Percentiles rank a stretch among this genome's conserved stretches.
Evolutionary conservation across 2,888 invertebrate species (phyloP).

Genomic region (Mimas tiliae): DNA sequence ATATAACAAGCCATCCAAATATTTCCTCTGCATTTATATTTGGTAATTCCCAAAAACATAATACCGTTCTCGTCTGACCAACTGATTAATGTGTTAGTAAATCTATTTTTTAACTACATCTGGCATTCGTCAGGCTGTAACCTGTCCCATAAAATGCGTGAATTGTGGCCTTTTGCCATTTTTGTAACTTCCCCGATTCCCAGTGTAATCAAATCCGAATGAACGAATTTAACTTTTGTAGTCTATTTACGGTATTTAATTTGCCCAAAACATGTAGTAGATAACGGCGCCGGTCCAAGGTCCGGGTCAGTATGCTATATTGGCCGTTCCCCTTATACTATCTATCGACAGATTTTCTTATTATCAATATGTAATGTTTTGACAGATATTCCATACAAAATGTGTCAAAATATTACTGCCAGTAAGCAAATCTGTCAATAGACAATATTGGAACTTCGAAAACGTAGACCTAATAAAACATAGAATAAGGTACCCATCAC

Average conservation of each 20-base stretch:
- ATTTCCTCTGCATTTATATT: no score
- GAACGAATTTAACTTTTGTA: not conserved
- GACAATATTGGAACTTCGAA: no score
- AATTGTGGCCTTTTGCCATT: not conserved
- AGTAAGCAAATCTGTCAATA: no score
- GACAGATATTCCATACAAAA: no score
- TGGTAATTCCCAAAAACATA: not conserved
- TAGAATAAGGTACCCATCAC: no score
- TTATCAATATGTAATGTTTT: no score
- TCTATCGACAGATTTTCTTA: no score
- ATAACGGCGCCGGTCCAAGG: not conserved
- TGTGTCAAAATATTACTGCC: no score
- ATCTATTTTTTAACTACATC: constrained; percentile 16
- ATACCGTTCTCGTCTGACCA: not conserved
- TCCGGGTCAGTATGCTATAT: no score
- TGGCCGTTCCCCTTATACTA: no score
- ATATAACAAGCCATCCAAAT: no score
- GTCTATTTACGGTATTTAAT: not conserved
- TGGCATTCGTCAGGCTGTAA: constrained; percentile 5
- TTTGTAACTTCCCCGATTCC: not conserved
- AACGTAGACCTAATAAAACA: no score
- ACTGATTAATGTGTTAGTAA: not conserved
- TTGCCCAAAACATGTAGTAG: not conserved
- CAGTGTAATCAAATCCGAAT: not conserved
- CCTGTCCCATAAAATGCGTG: constrained; percentile 10